Conservation (phyloP, 2,888 invertebrate genomes). For the Eremobia ochroleuca region DNA sequence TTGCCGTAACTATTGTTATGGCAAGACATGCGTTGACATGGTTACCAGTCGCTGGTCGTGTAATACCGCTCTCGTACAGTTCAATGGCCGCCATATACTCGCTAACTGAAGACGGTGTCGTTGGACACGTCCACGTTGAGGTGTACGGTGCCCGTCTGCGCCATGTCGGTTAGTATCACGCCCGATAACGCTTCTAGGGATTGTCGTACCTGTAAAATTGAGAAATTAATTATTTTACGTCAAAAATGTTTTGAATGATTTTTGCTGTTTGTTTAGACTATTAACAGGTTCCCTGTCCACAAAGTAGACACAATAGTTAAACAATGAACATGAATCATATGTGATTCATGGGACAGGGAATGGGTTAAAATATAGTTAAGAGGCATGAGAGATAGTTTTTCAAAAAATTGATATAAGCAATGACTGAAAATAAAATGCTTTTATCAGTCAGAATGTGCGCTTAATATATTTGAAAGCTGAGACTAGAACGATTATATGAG, state of each 20-base stretch:
- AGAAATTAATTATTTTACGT: background rate
- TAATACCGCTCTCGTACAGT: background rate
- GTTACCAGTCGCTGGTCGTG: slow-evolving; percentile 18
- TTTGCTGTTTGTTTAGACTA: background rate
- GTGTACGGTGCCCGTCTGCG: slow-evolving; percentile 72
- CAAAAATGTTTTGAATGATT: background rate
- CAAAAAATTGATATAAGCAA: too few relatives aligned
- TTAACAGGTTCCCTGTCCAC: too few relatives aligned
- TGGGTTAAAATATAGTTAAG: too few relatives aligned
- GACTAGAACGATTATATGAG: too few relatives aligned
- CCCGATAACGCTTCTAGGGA: slow-evolving; percentile 95
- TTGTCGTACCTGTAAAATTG: slow-evolving; percentile 92
- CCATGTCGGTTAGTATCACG: slow-evolving; percentile 90
- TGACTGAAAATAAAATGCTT: too few relatives aligned
- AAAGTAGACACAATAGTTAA: too few relatives aligned
- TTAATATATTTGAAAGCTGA: background rate
- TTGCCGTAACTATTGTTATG: background rate
- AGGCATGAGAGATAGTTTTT: too few relatives aligned
- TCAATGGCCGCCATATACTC: slow-evolving; percentile 2
- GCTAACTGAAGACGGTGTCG: slow-evolving; percentile 87
- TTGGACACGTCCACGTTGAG: slow-evolving; percentile 79
- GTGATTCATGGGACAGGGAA: too few relatives aligned
- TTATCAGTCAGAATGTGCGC: background rate
- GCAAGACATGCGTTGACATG: too few relatives aligned
- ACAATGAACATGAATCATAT: too few relatives aligned